Evolutionary conservation across 1,140 invertebrate species (phyloP).

Genomic region (Drosophila dunni): DNA sequence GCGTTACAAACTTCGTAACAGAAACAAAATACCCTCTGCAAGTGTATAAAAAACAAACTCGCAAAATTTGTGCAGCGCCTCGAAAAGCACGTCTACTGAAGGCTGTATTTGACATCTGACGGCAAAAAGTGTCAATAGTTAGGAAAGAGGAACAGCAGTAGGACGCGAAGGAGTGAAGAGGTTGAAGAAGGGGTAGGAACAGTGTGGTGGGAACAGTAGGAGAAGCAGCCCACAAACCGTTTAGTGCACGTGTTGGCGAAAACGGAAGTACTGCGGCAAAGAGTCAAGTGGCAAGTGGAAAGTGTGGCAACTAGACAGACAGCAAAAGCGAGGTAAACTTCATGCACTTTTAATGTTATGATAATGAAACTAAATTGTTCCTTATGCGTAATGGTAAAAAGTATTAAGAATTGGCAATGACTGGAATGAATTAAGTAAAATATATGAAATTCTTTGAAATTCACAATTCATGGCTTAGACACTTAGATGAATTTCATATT

Average conservation of each 20-base stretch:
- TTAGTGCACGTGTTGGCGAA: constrained; percentile 71
- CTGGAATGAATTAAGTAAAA: no score
- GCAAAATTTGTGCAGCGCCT: constrained; percentile 59
- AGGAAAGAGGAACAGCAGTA: constrained; percentile 1
- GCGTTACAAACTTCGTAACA: no score
- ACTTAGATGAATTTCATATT: no score
- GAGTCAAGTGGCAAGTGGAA: constrained; percentile 33
- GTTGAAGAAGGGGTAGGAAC: no score
- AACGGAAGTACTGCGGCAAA: constrained; percentile 54
- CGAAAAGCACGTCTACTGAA: constrained; percentile 54
- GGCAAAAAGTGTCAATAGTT: constrained; percentile 39
- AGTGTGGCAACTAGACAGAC: constrained; percentile 4
- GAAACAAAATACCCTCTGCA: constrained; percentile 8
- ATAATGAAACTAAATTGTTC: background rate
- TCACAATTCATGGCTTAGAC: no score
- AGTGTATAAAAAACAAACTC: constrained; percentile 32
- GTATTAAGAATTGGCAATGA: no score
- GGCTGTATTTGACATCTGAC: constrained; percentile 75
- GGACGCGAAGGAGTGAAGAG: background rate
- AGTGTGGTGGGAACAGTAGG: background rate
- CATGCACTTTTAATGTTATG: background rate
- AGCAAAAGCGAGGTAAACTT: background rate
- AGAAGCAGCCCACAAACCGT: constrained; percentile 51
- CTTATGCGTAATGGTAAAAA: no score
- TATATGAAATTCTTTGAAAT: no score